Evolutionary conservation across 2,113 vertebrate genomes (phyloP), one percentile per base, ranked within the genome.

Genomic region (Myiopsitta monachus): DNA sequence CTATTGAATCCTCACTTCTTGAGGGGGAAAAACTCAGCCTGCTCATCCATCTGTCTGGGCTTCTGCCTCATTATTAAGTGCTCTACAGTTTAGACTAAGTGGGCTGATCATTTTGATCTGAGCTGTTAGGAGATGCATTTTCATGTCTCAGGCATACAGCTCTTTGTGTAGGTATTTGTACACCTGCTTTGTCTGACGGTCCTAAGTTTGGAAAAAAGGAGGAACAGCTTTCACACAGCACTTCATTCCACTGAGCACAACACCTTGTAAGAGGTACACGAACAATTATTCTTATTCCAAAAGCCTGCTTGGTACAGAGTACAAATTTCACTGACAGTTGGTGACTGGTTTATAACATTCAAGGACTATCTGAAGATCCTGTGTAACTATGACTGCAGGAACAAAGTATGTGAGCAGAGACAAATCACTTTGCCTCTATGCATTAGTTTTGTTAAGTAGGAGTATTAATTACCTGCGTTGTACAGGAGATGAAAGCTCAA

Each of bases 41-140:
- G 91, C 39, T 89, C 57, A 54, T 81, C 96, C 92, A 92, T 96
- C 96, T 96, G 95, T 46, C 92, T 62, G 76, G 70, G 75, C 63
- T 92, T 76, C 87, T 94, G 92, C 76, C 82, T 94, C 21, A 23
- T 88, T 43, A 80, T 79, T 51, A 94, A 86, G 75, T 59, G 78
- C 69, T 91, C 43, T 33, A 1, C 46, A 24, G 41, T 52, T 79
- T 52, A 66, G 64, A 21, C 22, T 8, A 70, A 80, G 39, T 39
- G 72, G 55, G 78, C 68, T 52, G 36, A 41, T 43, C 5, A 1
- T 4, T 62, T 72, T 66, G 4, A 41, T 69, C 43, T 69, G 24
- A 88, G 73, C 55, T 87, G 68, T 69, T 77, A 44, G n/a, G 38
- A 27, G 61, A 69, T 55, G 46, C 3, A 11, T 69, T 85, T 79